These are phyloP conservation scores for Agapostemon virescens DNA, from an alignment of 2,888 invertebrate genomes.

Conservation along the genomic window DNA sequence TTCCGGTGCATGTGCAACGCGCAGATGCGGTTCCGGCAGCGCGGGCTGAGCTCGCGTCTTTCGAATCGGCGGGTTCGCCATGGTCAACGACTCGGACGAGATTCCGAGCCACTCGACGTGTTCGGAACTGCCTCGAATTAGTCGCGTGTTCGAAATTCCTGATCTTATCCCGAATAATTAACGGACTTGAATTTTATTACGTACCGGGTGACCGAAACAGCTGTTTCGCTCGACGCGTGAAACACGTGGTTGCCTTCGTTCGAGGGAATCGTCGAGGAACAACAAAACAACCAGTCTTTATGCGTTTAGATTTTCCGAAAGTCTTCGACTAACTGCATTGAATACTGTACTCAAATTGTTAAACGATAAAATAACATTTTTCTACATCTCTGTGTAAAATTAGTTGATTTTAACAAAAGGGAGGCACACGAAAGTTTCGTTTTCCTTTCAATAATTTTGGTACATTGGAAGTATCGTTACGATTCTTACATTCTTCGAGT, in stretches of 20 bases:
- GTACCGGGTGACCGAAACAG: neutral
- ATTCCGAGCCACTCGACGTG: neutral
- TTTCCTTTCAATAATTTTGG: too few relatives aligned
- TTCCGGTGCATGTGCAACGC: conserved; percentile 44
- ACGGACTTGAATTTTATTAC: neutral
- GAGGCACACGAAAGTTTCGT: too few relatives aligned
- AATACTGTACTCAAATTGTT: too few relatives aligned
- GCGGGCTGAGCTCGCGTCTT: conserved; percentile 7
- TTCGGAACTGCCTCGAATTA: neutral
- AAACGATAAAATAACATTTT: too few relatives aligned
- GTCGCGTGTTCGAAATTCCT: neutral
- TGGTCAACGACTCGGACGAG: neutral
- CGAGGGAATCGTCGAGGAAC: neutral
- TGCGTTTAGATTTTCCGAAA: too few relatives aligned
- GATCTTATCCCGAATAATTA: neutral
- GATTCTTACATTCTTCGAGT: too few relatives aligned
- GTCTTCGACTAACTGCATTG: too few relatives aligned
- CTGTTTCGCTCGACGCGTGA: neutral
- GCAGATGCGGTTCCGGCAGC: conserved; percentile 23
- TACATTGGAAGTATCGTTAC: too few relatives aligned
- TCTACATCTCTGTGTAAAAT: too few relatives aligned
- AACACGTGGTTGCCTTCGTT: neutral
- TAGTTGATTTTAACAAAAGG: too few relatives aligned
- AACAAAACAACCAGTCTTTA: too few relatives aligned
- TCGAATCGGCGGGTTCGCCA: neutral